Base-by-base conservation (phyloP, 2,888 invertebrate species). In the Cephus runcator region DNA sequence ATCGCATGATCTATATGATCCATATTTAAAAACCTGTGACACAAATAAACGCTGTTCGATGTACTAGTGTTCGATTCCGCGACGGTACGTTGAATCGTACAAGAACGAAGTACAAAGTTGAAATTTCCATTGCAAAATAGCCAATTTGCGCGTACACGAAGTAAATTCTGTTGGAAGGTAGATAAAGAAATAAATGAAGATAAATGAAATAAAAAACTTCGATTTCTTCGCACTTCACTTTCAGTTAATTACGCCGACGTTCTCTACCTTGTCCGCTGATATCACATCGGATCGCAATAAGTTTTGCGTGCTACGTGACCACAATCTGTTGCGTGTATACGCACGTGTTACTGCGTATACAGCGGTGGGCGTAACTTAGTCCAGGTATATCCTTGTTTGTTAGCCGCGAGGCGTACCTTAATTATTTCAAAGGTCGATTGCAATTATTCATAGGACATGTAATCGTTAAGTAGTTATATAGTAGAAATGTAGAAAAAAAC, bases 271-370 rank as follows among this genome's bases (percentile, higher is more conserved):
- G 36, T 69, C 76, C 75, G 30, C 76, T 74, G 80, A 80, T 83
- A 83, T 84, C 82, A 74, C 84, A 78, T 83, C 79, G 79, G 79
- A 80, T 82, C 80, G 81, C 80, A 76, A 82, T 80, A 78, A 83
- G 81, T 82, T 71, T 71, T 76, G 73, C 36, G 69, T 56, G 40
- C 79, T 68, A 78, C 80, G 77, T 75, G 79, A 74, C 69, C 76
- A 73, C 75, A 77, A 80, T 78, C 76, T 75, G 73, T 79, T 79
- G 76, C 80, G 76, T 12, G 71, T 71, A 23, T 40, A 40, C 56
- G 30, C 71, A 12, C 23, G 71, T 34, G 71, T 71, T 71, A 71
- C 71, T 12, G 33, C 71, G 9, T 34, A 34, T 71, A 34, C 34
- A 71, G 71, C 34, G 6, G 71, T 33, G 71, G 71, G 71, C 71